Percentiles rank a stretch among this genome's conserved stretches.
Evolutionary conservation across 2,113 vertebrate genomes (phyloP).

Genomic region (Falcunculus frontatus): DNA sequence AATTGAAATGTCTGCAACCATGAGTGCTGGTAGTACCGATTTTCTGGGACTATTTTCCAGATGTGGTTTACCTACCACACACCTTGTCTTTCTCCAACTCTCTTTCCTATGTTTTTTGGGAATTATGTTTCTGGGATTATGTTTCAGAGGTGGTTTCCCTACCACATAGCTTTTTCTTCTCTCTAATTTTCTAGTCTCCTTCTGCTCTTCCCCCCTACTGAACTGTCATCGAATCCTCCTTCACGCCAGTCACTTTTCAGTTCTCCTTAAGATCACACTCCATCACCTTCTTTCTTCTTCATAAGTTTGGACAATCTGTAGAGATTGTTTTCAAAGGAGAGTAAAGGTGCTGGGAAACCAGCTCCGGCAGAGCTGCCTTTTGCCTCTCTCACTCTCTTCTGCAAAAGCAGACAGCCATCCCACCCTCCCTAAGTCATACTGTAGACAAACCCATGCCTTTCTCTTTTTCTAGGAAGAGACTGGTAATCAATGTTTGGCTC

Average conservation of each 20-base stretch:
- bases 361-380: neutral
- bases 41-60: neutral
- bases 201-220: accelerated
- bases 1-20: neutral
- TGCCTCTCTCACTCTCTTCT: neutral
- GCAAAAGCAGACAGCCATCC: neutral
- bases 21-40: neutral
- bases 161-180: neutral
- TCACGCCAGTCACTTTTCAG: neutral
- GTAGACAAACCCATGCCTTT: neutral
- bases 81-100: neutral
- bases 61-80: neutral
- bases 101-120: neutral
- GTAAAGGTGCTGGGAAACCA: neutral
- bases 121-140: neutral
- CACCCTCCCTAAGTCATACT: neutral
- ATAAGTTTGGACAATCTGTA: neutral
- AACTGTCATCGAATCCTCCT: neutral
- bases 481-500: neutral
- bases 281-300: neutral
- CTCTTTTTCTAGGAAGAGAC: neutral
- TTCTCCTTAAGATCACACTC: neutral
- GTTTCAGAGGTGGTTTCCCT: neutral
- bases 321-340: neutral
- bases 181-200: neutral